Evolutionary conservation across 2,797 vertebrate genomes (phyloP), one percentile per base, ranked within the genome.

Genomic region (Trachurus trachurus): DNA sequence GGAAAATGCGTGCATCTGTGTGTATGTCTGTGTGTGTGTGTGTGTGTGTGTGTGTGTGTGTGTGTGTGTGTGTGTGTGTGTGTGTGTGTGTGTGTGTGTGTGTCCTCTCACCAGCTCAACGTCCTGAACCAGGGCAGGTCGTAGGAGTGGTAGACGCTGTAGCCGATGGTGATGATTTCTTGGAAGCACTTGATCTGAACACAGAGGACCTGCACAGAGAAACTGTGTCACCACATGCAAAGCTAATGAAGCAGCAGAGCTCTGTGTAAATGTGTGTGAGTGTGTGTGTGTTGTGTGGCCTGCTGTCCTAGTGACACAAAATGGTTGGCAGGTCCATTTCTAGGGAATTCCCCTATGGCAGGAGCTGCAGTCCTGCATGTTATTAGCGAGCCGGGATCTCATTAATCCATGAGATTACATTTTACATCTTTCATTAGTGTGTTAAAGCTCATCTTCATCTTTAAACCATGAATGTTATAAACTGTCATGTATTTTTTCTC

Each of bases 141-240:
- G 2, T 99, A 96, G 37, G 96, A 96, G 91, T 98, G 98, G 88
- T 99, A 99, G 63, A 99, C 98, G 0, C 96, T 99, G 92, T 99
- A 99, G 76, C 98, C 98, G 5, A 99, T 99, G 2, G 96, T 98
- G 94, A 99, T 99, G 85, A 99, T 99, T 93, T 99, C 98, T 0
- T 99, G 98, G 95, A 99, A 99, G 91, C 98, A 99, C 76, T 99
- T 99, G 87, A 99, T 99, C 95, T 99, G 98, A 71, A 99, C 97
- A 81, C 96, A 97, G 89, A 99, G 96, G 82, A 99, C 98, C 98
- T 99, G 93, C 16, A 78, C 9, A 74, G 54, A 81, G 72, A 84
- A 54, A 62, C 22, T 4, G 42, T 0, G 22, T 84, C 57, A 80
- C 15, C 50, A 31, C 63, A n/a, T 22, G 47, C 4, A 0, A 39